Evolutionary conservation across 2,113 vertebrate genomes (phyloP).

Genomic region (Empidonax traillii): DNA sequence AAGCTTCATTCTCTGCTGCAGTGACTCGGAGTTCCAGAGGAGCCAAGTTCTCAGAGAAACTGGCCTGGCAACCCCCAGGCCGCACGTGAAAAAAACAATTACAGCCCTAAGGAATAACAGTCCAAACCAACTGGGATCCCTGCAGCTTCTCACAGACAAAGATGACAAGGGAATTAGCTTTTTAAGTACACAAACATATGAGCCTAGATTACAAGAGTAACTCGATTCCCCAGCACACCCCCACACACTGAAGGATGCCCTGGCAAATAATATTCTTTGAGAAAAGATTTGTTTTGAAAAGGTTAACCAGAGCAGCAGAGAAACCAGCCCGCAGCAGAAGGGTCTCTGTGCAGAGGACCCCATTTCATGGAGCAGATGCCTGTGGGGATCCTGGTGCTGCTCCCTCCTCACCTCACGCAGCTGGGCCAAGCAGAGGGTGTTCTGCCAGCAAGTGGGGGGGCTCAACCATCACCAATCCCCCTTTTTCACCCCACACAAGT

Average conservation of each 20-base stretch:
- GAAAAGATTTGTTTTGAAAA: background rate
- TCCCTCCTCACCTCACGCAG: background rate
- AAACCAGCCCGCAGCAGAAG: background rate
- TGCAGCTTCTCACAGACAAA: constrained; percentile 4
- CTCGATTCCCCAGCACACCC: background rate
- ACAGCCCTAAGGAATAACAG: constrained; percentile 15
- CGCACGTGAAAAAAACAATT: background rate
- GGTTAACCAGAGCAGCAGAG: background rate
- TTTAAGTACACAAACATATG: background rate
- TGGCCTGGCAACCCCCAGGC: background rate
- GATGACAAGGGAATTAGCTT: background rate
- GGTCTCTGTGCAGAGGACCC: background rate
- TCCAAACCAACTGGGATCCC: background rate
- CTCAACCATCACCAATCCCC: background rate
- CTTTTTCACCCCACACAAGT: background rate
- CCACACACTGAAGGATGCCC: background rate
- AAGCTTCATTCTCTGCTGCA: background rate
- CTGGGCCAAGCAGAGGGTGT: background rate
- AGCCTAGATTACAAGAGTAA: background rate
- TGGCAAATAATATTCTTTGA: background rate
- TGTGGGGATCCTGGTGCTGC: fast-evolving
- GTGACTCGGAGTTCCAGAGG: background rate
- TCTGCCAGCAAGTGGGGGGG: background rate
- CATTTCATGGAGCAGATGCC: background rate
- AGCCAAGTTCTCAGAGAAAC: constrained; percentile 1